phyloP scores from a whole-genome alignment of 2,888 invertebrate genomes.

The Nesidiocoris tenuis region DNA sequence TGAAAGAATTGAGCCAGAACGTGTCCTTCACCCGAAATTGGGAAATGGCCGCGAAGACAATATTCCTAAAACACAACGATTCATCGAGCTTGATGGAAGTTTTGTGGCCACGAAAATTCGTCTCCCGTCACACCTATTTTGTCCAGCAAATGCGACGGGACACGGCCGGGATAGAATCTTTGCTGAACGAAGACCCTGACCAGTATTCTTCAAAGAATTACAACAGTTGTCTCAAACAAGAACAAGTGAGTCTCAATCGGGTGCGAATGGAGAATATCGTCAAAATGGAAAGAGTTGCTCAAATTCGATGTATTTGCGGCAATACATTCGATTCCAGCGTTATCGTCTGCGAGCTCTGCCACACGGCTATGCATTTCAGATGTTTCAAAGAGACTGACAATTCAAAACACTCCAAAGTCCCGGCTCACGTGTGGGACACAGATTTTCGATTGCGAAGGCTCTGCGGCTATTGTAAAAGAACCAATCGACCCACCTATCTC shows the following conservation, averaged over 20 bases:
- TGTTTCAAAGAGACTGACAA: slow-evolving; percentile 33
- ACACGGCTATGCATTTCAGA: slow-evolving; percentile 41
- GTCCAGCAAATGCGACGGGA: background rate
- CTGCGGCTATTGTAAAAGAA: slow-evolving; percentile 45
- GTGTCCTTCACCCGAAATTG: slow-evolving; percentile 34
- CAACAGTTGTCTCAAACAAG: background rate
- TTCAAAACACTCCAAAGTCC: background rate
- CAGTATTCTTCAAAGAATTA: background rate
- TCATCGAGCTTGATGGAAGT: slow-evolving; percentile 37
- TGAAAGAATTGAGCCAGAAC: slow-evolving; percentile 20
- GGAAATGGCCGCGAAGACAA: slow-evolving; percentile 23
- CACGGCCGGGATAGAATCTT: background rate
- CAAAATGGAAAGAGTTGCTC: slow-evolving; percentile 3
- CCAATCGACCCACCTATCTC: slow-evolving; percentile 43
- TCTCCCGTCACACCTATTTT: slow-evolving; percentile 5
- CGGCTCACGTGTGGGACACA: background rate
- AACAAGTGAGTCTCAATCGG: slow-evolving; percentile 1
- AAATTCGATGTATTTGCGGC: slow-evolving; percentile 20
- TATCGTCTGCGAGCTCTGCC: slow-evolving; percentile 45
- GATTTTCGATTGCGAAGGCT: slow-evolving; percentile 27
- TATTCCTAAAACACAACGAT: slow-evolving; percentile 36
- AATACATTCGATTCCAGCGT: background rate
- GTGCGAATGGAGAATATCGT: slow-evolving; percentile 14
- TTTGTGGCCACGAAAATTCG: slow-evolving; percentile 46
- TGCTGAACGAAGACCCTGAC: background rate